Evolutionary conservation across 2,113 vertebrate genomes (phyloP), one percentile per base, ranked within the genome.

Genomic region (Gallinago jamesoni): DNA sequence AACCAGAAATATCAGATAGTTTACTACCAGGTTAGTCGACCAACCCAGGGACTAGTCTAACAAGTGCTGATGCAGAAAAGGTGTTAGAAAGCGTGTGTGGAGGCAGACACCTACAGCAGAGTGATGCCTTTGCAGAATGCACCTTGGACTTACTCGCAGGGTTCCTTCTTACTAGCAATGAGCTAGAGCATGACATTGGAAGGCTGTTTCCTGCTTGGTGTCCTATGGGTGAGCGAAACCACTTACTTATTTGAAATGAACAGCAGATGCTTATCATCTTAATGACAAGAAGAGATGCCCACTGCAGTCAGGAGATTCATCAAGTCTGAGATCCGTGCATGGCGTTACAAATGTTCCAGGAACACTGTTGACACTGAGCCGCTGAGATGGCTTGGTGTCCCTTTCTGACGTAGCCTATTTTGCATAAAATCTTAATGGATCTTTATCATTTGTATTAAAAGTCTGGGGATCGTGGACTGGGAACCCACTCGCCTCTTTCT

Each of bases 1-100:
- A 95, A 96, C 87, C 74, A 94, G 95, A 95, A 96, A 91, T 82
- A 79, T 87, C 81, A 56, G 87, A 82, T 79, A 12, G 69, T 81
- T 89, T 72, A 41, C 73, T 94, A 7, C 0, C 4, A 68, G 30
- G 15, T 77, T 84, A 69, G 57, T 82, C 53, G 82, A 14, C 62
- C 48, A n/a, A 3, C 25, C 30, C 33, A 79, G 53, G 57, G 62
- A 94, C 81, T 41, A 69, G 91, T 91, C 87, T 64, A 57, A 64
- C 81, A 41, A 57, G 93, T 73, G 31, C 50, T 68, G 62, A 41
- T 82, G 66, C 64, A 89, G 91, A 60, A 91, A 3, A 72, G 39
- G 74, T 67, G 66, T 75, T 85, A 52, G 84, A 70, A 89, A 72
- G 78, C 1, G 0, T 47, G 11, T 89, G 74, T 78, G 62, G 81